Base-by-base conservation (phyloP, 2,113 vertebrate species). In the Melierax canorus region DNA sequence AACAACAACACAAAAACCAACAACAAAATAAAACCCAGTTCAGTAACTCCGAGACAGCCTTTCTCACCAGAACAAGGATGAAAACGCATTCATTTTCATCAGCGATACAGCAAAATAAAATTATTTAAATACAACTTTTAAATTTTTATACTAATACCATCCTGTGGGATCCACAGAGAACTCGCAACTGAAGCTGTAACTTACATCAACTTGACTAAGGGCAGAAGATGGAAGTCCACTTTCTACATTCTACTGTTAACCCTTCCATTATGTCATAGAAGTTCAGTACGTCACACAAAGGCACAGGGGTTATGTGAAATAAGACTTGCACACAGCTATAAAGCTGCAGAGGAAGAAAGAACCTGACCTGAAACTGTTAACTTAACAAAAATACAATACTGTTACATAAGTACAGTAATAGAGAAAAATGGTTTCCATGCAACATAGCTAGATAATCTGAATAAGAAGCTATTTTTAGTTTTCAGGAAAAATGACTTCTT, bases 381-480 rank as follows among this genome's bases (percentile, higher is more conserved):
- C 91, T 94, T 90, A 84, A 85, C 84, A 91, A 77, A 94, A 80
- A 94, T 22, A 86, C 59, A 74, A 53, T 67, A 95, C 14, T 20
- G 36, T 81, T 98, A 95, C 58, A 4, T 96, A 97, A 97, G 91
- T 55, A 81, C 81, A 95, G 67, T 39, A 92, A 93, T 45, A 75
- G 78, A 96, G 94, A 96, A 92, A 97, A 98, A 96, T 86, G 92
- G 97, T 95, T 94, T 97, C 94, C 77, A 94, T 66, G 94, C 94
- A 93, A 93, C 92, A 36, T 26, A 85, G 93, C 56, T 83, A 91
- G 95, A 96, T 91, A 94, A 92, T 90, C 95, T 96, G 91, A 96
- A 72, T 73, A 94, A 84, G 69, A 94, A 63, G 41, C 82, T 98
- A 97, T 98, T 97, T 98, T 98, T 97, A 97, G 95, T 58, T 90